Percentiles rank a stretch among this genome's conserved stretches.
Evolutionary conservation across 2,797 vertebrate genomes (phyloP).

Genomic region (Leucoraja ocellata): DNA sequence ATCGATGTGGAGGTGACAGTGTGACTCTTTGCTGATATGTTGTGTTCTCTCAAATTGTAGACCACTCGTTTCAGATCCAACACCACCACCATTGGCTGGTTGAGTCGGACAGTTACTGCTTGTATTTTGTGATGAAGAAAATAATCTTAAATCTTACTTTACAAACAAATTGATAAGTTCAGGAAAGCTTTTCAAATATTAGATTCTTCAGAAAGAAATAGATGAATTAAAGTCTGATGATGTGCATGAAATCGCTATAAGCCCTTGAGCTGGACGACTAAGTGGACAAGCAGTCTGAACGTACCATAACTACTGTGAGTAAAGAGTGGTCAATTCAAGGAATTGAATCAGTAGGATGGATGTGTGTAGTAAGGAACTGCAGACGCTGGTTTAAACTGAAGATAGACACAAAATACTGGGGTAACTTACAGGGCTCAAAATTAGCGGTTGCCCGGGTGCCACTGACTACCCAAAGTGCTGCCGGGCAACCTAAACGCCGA

Average conservation of each 20-base stretch:
- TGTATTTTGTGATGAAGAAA: background rate
- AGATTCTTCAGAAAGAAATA: background rate
- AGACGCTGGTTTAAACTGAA: too few relatives aligned
- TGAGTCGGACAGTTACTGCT: background rate
- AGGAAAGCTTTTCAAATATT: background rate
- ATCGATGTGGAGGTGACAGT: too few relatives aligned
- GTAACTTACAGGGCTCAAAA: too few relatives aligned
- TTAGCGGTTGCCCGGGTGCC: too few relatives aligned
- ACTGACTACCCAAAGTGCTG: too few relatives aligned
- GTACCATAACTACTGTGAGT: background rate
- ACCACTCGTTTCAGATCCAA: background rate
- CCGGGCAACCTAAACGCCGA: too few relatives aligned
- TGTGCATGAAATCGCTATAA: background rate
- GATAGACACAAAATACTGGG: too few relatives aligned
- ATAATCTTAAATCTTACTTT: background rate
- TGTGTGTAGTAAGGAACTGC: too few relatives aligned
- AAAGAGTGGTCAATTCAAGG: too few relatives aligned
- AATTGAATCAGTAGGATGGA: background rate
- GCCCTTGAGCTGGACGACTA: background rate
- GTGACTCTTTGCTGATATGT: too few relatives aligned
- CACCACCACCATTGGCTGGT: background rate
- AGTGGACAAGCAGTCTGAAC: background rate
- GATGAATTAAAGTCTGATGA: background rate
- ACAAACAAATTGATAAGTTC: slow-evolving; percentile 36
- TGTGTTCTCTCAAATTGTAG: background rate